phyloP scores from a whole-genome alignment of 1,140 invertebrate species.

The Drosophila ogumai region DNA sequence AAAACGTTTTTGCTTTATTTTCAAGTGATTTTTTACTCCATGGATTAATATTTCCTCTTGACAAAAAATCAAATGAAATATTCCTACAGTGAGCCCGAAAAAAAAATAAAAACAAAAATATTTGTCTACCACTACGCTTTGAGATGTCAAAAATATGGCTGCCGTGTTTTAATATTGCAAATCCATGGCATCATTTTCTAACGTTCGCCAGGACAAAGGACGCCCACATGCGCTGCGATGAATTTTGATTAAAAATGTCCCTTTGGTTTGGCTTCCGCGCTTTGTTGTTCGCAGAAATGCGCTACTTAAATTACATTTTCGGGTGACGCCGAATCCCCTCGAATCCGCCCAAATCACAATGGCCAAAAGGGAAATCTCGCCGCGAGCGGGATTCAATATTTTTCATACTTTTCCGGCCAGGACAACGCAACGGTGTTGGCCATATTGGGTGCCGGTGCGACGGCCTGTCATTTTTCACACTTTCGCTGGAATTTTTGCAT shows the following conservation, averaged over 20 bases:
- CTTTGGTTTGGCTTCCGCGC: constrained; percentile 63
- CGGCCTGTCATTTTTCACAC: constrained; percentile 42
- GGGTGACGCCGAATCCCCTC: constrained; percentile 27
- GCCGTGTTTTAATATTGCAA: constrained; percentile 40
- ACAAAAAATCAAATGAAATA: constrained; percentile 1
- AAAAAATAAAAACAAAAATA: not conserved
- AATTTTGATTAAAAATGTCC: constrained; percentile 71
- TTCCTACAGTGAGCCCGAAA: not conserved
- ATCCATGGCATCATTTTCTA: constrained; percentile 37
- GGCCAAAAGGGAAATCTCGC: constrained; percentile 49
- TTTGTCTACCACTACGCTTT: constrained; percentile 16
- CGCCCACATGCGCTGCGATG: constrained; percentile 17
- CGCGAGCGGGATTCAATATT: constrained; percentile 53
- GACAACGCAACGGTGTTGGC: constrained; percentile 1
- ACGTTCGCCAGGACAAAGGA: constrained; percentile 17
- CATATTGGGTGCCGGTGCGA: not conserved
- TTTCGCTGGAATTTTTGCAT: constrained; percentile 30
- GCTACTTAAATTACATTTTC: constrained; percentile 69
- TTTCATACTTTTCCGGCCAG: constrained; percentile 37
- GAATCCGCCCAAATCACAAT: constrained; percentile 32
- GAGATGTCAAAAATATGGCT: constrained; percentile 28
- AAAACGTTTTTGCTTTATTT: not conserved
- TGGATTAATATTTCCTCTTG: not conserved
- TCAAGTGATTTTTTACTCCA: not conserved
- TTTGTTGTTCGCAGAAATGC: constrained; percentile 43